These are phyloP conservation scores for Hyposoter didymator DNA, from an alignment of 2,888 invertebrate genomes.

Conservation along the genomic window DNA sequence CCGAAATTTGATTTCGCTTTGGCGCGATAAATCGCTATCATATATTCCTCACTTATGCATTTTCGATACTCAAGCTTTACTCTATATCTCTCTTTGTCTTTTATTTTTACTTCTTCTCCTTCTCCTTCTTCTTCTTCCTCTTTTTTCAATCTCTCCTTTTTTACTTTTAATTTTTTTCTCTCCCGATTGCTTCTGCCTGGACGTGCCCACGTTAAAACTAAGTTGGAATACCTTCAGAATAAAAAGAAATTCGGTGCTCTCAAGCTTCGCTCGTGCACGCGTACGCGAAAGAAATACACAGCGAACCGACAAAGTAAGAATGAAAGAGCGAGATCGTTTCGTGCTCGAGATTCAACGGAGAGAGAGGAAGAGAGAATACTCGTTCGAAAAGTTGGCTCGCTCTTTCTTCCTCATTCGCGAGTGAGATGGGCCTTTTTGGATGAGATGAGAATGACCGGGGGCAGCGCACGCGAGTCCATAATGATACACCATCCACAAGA, in stretches of 20 bases:
- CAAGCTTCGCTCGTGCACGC: conserved; percentile 39
- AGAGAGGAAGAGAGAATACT: conserved; percentile 60
- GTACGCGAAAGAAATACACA: conserved; percentile 21
- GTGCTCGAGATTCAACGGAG: conserved; percentile 33
- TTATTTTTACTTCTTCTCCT: not conserved
- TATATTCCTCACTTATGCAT: conserved; percentile 13
- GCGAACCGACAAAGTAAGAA: conserved; percentile 47
- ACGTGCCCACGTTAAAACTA: conserved; percentile 26
- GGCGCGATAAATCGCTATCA: conserved; percentile 10
- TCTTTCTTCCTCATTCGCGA: conserved; percentile 41
- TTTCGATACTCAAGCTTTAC: conserved; percentile 20
- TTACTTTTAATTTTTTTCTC: conserved; percentile 26
- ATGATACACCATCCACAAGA: conserved; percentile 75
- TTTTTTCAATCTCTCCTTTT: conserved; percentile 7
- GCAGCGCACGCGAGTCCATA: conserved; percentile 82
- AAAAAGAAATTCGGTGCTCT: conserved; percentile 38
- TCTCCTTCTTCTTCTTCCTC: not conserved
- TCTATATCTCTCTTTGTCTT: conserved; percentile 2
- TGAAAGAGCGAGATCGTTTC: conserved; percentile 48
- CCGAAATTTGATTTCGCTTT: conserved; percentile 27
- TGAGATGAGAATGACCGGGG: conserved; percentile 80
- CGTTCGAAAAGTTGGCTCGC: conserved; percentile 57
- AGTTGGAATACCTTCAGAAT: conserved; percentile 22
- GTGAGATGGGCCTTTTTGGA: conserved; percentile 56
- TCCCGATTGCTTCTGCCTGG: conserved; percentile 28